Base-by-base conservation (phyloP, 2,113 vertebrate genomes). In the Cinclus mexicanus region DNA sequence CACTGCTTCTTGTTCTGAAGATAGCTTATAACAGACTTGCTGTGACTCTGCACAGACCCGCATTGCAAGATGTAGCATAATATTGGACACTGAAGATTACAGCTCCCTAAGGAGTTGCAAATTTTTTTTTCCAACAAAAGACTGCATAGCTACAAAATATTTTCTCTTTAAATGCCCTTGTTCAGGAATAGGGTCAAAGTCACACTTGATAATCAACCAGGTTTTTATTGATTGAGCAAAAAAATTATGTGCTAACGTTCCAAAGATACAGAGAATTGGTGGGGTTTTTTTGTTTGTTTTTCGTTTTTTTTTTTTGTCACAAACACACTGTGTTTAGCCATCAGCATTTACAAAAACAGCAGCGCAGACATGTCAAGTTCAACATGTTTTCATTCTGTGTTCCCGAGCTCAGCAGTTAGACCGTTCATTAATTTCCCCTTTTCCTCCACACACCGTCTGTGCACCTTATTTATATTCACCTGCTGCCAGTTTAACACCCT, bases 401-500 rank as follows among this genome's bases (percentile, higher is more conserved):
- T 95, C 79, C 77, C 0, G 0, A 94, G 71, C 82, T 93, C 83
- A 97, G 90, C 93, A 88, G 92, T 96, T 95, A 95, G 83, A 84
- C 57, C 2, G 0, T 91, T 97, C 92, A 94, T 91, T 94, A 95
- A 89, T 96, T 89, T 92, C 71, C n/a, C 52, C 53, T 79, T 72
- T 79, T 80, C 57, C 60, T 83, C 76, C 22, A 59, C 37, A 56
- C 49, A 28, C 90, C 10, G 74, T 82, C 83, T 91, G 67, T 87
- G 79, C 75, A 80, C 65, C 80, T 94, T 95, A 90, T 95, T 95
- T 95, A 91, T 90, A 82, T 96, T 93, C 70, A 93, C 71, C 90
- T 95, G 80, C 87, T 93, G 85, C 89, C 78, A 82, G 13, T 89
- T 65, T 55, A 86, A 39, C 69, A 80, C 59, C 68, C 92, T 69